These are phyloP conservation scores for Augiades crinisus DNA, from an alignment of 2,888 invertebrate genomes.

Conservation along the genomic window DNA sequence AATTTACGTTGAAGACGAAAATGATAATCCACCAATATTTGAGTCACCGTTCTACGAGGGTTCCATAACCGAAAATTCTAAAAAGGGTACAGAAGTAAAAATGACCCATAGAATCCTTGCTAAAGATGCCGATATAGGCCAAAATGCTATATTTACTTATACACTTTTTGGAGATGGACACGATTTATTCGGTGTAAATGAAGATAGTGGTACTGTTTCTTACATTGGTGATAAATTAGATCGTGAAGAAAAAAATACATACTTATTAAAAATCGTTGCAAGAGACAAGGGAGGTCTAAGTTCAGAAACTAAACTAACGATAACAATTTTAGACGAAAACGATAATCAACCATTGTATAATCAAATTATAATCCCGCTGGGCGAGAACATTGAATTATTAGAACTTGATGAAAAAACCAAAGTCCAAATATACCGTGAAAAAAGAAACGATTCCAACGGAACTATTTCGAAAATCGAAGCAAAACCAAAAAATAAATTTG, in stretches of 20 bases:
- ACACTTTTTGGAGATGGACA: constrained; percentile 88
- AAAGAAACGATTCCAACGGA: constrained; percentile 50
- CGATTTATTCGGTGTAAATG: constrained; percentile 86
- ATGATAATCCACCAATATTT: constrained; percentile 93
- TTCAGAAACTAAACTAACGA: constrained; percentile 86
- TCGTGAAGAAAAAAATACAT: constrained; percentile 86
- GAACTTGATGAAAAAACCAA: constrained; percentile 81
- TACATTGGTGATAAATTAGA: constrained; percentile 84
- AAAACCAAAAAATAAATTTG: constrained; percentile 64
- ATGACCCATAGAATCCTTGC: constrained; percentile 86
- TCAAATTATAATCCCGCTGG: constrained; percentile 85
- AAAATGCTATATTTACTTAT: constrained; percentile 86
- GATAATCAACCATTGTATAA: constrained; percentile 89
- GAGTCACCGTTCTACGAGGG: constrained; percentile 87
- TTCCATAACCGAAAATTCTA: constrained; percentile 89
- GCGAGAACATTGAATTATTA: constrained; percentile 84
- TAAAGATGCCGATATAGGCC: constrained; percentile 86
- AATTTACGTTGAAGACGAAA: constrained; percentile 91
- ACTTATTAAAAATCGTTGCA: constrained; percentile 87
- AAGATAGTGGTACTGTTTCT: constrained; percentile 82
- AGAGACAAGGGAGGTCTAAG: constrained; percentile 88
- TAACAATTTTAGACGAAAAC: constrained; percentile 89
- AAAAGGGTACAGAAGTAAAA: constrained; percentile 85
- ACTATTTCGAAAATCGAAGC: constrained; percentile 53
- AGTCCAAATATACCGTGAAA: constrained; percentile 70